Base-by-base conservation (phyloP, 2,888 invertebrate genomes). In the Eulithis prunata region DNA sequence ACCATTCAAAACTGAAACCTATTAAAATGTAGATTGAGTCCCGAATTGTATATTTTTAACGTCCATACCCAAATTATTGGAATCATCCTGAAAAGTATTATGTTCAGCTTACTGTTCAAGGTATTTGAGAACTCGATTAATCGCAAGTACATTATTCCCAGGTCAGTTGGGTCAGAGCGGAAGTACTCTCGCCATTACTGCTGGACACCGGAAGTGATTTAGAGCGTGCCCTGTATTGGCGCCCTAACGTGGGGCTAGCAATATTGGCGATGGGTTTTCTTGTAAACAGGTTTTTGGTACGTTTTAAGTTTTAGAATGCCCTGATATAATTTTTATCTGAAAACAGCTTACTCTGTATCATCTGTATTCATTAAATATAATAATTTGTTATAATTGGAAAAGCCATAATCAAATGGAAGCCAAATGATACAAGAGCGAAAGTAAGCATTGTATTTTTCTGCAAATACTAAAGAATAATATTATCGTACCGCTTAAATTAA, bases 121-220 rank as follows among this genome's bases (percentile, higher is more conserved):
- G 46, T 61, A 46, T 54, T 54, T 38, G 43, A 36, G 45, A 75
- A 81, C 75, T 80, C 77, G 76, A 83, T 83, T 82, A 83, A 80
- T 79, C 70, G 71, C n/a, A 68, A 71, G 72, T 72, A 65, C 65
- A 78, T 80, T 78, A 79, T 78, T 77, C 74, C 68, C 73, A 75
- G 78, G 72, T 73, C 65, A 66, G 63, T 64, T 47, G 63, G 74
- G 73, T 68, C 72, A 62, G 71, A 57, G 61, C 73, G 81, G 81
- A 82, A 81, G 79, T 75, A 49, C 62, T 66, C 47, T 52, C 51
- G 66, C 81, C 76, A 84, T 85, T 83, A 80, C 78, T 77, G 71
- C 71, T 76, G 80, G 77, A 78, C 78, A 78, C 76, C 77, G 83
- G 82, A 84, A 82, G 80, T 84, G 81, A 86, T 85, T 86, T 83